Conservation (phyloP, 2,797 vertebrate genomes). For the Falco berigora region DNA sequence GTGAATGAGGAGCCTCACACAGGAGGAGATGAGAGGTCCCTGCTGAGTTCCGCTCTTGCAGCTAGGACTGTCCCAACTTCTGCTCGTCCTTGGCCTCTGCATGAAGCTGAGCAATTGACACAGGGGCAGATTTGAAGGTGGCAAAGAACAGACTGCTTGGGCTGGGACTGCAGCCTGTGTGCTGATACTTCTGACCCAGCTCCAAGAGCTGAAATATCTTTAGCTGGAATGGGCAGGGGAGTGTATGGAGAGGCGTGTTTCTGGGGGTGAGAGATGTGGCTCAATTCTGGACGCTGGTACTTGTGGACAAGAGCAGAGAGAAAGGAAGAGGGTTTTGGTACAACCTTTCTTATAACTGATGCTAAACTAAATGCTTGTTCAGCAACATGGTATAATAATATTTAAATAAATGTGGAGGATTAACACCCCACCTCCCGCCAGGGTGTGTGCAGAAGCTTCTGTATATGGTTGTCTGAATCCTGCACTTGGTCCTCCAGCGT, state of each 20-base stretch:
- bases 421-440: neutral
- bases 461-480: neutral
- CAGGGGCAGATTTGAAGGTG: neutral
- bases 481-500: neutral
- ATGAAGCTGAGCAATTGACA: neutral
- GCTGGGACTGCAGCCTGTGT: neutral
- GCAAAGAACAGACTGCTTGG: neutral
- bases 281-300: neutral
- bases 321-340: neutral
- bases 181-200: neutral
- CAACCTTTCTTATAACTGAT: neutral
- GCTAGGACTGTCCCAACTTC: neutral
- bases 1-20: neutral
- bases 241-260: neutral
- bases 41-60: neutral
- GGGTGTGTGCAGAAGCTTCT: neutral
- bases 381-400: neutral
- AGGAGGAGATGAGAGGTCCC: neutral
- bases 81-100: neutral
- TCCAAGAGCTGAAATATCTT: neutral
- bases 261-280: neutral
- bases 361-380: neutral
- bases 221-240: neutral
- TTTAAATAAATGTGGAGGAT: neutral
- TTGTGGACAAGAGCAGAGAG: neutral